Conservation (phyloP, 2,888 invertebrate genomes). For the Gibbula magus region DNA sequence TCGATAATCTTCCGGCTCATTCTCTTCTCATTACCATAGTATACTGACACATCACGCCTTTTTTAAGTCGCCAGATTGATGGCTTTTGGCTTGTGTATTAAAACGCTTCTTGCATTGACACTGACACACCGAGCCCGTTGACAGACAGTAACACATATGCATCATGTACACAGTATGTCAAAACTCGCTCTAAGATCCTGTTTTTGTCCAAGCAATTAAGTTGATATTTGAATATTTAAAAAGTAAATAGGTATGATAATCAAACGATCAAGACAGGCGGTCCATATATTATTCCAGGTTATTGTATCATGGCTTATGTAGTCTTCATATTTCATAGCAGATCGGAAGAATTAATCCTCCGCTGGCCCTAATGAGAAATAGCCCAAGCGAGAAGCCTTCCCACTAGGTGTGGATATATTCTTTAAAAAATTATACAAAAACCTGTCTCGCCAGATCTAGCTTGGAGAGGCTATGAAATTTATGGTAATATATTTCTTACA, state of each 20-base stretch:
- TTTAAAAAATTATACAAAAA: background rate
- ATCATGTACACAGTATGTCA: too few relatives aligned
- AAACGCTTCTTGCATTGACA: too few relatives aligned
- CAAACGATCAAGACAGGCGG: background rate
- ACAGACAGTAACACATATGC: too few relatives aligned
- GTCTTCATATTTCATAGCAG: slow-evolving; percentile 10
- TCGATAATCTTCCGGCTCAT: too few relatives aligned
- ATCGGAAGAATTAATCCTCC: background rate
- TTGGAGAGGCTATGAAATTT: background rate
- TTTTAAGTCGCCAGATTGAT: too few relatives aligned
- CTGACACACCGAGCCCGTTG: too few relatives aligned
- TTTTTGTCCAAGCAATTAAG: too few relatives aligned
- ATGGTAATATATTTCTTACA: slow-evolving; percentile 19
- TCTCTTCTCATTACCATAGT: too few relatives aligned
- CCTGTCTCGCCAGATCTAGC: background rate
- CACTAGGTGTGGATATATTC: background rate
- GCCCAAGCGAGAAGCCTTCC: background rate
- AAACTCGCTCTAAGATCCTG: too few relatives aligned
- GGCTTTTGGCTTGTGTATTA: too few relatives aligned
- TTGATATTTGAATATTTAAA: too few relatives aligned
- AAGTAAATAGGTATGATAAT: background rate
- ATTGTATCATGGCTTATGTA: background rate
- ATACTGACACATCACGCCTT: too few relatives aligned
- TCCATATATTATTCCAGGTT: background rate
- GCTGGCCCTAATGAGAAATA: background rate